Evolutionary conservation across 2,113 vertebrate genomes (phyloP).

Genomic region (Orientallactaga bullata): DNA sequence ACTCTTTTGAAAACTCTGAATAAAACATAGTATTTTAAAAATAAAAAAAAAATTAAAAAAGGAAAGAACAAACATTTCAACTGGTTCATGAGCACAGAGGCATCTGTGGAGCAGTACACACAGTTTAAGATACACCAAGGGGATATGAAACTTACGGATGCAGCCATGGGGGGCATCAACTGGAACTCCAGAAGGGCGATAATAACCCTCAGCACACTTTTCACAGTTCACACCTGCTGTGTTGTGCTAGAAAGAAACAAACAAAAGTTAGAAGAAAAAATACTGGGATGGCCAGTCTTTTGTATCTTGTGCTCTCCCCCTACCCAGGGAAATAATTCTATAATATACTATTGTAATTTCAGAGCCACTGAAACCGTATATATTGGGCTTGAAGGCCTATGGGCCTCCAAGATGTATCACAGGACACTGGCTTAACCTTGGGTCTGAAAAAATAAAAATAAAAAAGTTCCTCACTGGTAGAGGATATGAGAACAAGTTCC

Average conservation of each 20-base stretch:
- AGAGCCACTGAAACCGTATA: not conserved
- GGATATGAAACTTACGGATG: conserved; percentile 88
- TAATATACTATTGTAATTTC: not conserved
- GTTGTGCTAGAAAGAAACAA: conserved; percentile 90
- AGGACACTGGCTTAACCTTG: not conserved
- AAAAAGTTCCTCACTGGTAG: not conserved
- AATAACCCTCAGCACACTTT: conserved; percentile 91
- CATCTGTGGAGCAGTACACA: not conserved
- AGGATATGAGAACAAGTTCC: not conserved
- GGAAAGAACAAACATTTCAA: not conserved
- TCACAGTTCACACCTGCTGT: conserved; percentile 97
- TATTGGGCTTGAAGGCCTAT: conserved; percentile 2
- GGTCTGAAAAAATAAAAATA: not conserved
- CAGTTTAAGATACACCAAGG: not conserved
- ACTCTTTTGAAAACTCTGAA: too few species aligned
- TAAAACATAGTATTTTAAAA: too few species aligned
- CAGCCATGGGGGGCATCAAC: conserved; percentile 89
- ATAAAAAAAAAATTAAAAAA: too few species aligned
- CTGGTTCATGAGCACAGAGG: not conserved
- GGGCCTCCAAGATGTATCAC: not conserved
- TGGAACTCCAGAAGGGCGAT: conserved; percentile 88
- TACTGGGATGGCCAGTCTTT: not conserved
- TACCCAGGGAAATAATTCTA: not conserved
- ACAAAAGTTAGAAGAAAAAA: conserved; percentile 49
- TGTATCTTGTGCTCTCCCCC: not conserved